These are phyloP conservation scores for Dysmachus trigonus DNA, from an alignment of 2,888 invertebrate genomes.

Conservation along the genomic window DNA sequence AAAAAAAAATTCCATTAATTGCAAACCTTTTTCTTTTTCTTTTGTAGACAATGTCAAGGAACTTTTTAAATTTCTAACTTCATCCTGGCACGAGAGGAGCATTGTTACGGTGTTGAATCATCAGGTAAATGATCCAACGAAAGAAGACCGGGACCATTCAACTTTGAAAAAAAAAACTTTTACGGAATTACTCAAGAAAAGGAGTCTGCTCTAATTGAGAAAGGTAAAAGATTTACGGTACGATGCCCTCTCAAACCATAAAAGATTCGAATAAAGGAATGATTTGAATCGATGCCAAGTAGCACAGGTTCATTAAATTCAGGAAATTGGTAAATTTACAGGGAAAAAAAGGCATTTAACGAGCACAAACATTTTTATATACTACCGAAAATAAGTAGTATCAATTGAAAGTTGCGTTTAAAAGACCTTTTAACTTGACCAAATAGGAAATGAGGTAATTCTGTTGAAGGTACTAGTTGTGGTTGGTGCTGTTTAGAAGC, in stretches of 20 bases:
- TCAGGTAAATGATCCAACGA: not conserved
- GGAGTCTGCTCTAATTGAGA: not conserved
- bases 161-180: not conserved
- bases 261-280: not conserved
- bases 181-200: not conserved
- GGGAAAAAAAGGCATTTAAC: not conserved
- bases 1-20: not conserved
- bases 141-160: not conserved
- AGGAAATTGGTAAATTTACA: not conserved
- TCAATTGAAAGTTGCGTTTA: not conserved
- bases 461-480: not conserved
- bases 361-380: not conserved
- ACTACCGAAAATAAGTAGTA: not conserved
- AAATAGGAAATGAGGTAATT: not conserved
- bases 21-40: not conserved
- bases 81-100: not conserved
- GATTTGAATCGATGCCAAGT: not conserved
- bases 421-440: not conserved
- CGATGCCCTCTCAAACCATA: not conserved
- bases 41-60: not conserved
- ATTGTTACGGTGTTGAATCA: not conserved
- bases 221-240: not conserved
- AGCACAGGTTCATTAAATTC: not conserved
- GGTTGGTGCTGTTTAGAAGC: not conserved
- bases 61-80: not conserved